A percentile compares a stretch with the other conserved stretches of the same genome.
Evolutionary conservation across 2,113 vertebrate genomes (phyloP).

Genomic region (Brachionichthys hirsutus): DNA sequence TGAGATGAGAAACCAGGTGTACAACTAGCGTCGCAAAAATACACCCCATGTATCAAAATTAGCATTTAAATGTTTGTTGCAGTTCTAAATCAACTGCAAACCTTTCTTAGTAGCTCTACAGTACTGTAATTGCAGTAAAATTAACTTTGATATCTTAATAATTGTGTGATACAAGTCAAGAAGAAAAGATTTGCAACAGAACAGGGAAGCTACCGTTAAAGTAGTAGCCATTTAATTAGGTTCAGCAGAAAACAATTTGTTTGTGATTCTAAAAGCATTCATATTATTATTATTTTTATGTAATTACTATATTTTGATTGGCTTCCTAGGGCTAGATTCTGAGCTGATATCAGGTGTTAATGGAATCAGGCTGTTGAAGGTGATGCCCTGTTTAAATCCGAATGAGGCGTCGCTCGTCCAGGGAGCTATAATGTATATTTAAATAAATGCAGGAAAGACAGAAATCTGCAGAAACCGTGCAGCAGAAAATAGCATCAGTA

Average conservation of each 20-base stretch:
- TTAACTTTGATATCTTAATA: not conserved
- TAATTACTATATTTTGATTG: not conserved
- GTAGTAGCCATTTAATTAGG: not conserved
- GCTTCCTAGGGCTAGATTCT: not conserved
- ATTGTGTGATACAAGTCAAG: too few relatives aligned
- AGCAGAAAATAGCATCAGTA: slow-evolving; percentile 46
- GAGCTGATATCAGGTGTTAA: not conserved
- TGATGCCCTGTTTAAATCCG: slow-evolving; percentile 17
- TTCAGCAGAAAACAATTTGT: slow-evolving; percentile 1
- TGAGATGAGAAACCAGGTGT: slow-evolving; percentile 19
- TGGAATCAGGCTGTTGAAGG: not conserved
- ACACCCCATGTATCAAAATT: slow-evolving; percentile 18
- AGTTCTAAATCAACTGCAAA: slow-evolving; percentile 10
- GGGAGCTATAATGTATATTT: not conserved
- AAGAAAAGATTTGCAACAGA: not conserved
- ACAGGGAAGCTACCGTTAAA: not conserved
- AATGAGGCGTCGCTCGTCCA: slow-evolving; percentile 4
- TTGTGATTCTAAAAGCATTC: not conserved
- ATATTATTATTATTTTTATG: too few relatives aligned
- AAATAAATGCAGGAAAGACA: slow-evolving; percentile 37
- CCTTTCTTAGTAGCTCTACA: not conserved
- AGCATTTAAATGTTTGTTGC: slow-evolving; percentile 17
- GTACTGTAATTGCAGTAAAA: not conserved
- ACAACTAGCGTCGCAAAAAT: slow-evolving; percentile 3
- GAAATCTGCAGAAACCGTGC: slow-evolving; percentile 20